A percentile compares a stretch with the other conserved stretches of the same genome.
These are phyloP conservation scores for Tanytarsus gracilentus DNA, from an alignment of 2,888 invertebrate genomes.

Conservation along the genomic window DNA sequence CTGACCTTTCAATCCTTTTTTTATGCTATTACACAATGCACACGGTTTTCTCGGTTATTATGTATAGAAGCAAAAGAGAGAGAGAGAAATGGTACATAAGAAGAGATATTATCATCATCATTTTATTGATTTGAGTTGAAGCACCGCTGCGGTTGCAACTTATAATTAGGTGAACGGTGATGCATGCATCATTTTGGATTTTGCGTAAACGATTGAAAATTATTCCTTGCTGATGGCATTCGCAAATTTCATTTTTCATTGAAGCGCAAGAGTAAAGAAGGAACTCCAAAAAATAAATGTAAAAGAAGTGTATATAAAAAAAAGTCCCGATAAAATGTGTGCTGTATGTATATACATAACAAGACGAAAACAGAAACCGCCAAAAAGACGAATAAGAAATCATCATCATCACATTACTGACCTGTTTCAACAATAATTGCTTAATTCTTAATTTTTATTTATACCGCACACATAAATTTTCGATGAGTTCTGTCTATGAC, in stretches of 20 bases:
- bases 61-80: no score
- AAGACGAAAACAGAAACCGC: conserved; percentile 20
- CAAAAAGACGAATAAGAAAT: conserved; percentile 27
- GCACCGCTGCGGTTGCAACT: neutral
- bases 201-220: conserved; percentile 21
- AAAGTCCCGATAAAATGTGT: conserved; percentile 24
- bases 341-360: conserved; percentile 8
- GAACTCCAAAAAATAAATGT: neutral
- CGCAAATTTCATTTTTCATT: neutral
- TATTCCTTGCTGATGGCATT: neutral
- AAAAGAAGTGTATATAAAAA: neutral
- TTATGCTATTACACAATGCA: no score
- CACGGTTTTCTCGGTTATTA: no score
- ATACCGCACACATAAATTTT: conserved; percentile 24
- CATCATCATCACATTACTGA: conserved; percentile 28
- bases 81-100: no score
- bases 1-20: no score
- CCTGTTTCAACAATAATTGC: conserved; percentile 29
- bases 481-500: conserved; percentile 8
- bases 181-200: conserved; percentile 27
- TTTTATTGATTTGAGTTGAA: neutral
- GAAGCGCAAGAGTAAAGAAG: neutral
- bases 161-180: conserved; percentile 14
- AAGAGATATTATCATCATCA: conserved; percentile 2
- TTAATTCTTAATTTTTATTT: conserved; percentile 29